Percentiles rank a stretch among this genome's conserved stretches.
Evolutionary conservation across 2,888 invertebrate genomes (phyloP).

Genomic region (Trissonchulus latispiculum): DNA sequence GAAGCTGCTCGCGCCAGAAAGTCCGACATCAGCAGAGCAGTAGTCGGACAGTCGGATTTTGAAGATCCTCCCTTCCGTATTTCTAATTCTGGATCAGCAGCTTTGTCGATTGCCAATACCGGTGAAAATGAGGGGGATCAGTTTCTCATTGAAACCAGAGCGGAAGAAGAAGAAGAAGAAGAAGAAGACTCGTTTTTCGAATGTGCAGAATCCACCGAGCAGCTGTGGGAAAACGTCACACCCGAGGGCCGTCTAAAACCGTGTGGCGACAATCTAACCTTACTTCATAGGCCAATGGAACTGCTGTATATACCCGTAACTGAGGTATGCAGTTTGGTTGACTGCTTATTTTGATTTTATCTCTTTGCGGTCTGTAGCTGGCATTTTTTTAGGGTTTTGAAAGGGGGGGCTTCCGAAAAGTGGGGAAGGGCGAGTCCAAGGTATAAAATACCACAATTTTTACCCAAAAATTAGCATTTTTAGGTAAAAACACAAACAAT

Average conservation of each 20-base stretch:
- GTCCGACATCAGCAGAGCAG: not conserved
- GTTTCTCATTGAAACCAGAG: too few relatives aligned
- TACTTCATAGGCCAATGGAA: constrained; percentile 60
- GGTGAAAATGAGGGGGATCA: constrained; percentile 28
- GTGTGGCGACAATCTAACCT: constrained; percentile 55
- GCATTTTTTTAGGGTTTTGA: not conserved
- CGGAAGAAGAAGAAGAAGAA: constrained; percentile 62
- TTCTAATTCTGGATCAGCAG: constrained; percentile 24
- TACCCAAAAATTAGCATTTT: too few relatives aligned
- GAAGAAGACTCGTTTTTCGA: constrained; percentile 66
- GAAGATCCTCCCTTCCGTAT: too few relatives aligned
- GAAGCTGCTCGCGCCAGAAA: constrained; percentile 49
- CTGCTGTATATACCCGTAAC: constrained; percentile 68
- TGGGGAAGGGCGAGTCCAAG: too few relatives aligned
- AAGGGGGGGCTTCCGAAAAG: too few relatives aligned
- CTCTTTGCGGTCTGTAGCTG: not conserved
- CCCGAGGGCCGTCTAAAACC: constrained; percentile 62
- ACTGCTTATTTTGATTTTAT: not conserved
- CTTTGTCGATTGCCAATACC: constrained; percentile 28
- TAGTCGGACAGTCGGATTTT: too few relatives aligned
- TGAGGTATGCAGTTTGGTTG: constrained; percentile 47
- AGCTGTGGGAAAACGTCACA: constrained; percentile 50
- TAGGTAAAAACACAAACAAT: too few relatives aligned
- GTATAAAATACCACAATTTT: too few relatives aligned
- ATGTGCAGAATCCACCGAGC: constrained; percentile 34